A percentile compares a stretch with the other conserved stretches of the same genome.
These are phyloP conservation scores for Xestia xanthographa DNA, from an alignment of 2,888 invertebrate species.

Conservation along the genomic window DNA sequence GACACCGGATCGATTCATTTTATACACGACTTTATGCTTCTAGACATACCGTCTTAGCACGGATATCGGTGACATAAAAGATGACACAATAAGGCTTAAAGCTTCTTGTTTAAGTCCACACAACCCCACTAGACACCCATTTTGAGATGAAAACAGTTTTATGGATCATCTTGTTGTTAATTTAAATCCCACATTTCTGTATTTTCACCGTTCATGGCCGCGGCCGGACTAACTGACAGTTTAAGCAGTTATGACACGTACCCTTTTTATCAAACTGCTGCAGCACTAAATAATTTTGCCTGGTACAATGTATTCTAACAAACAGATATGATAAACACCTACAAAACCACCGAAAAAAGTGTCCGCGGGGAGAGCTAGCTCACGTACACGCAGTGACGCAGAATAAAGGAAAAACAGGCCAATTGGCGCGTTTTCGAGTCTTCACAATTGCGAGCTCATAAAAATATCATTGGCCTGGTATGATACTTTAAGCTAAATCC, in stretches of 20 bases:
- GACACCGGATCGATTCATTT: constrained; percentile 58
- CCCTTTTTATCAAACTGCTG: constrained; percentile 40
- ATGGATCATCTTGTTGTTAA: constrained; percentile 23
- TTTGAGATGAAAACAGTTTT: constrained; percentile 29
- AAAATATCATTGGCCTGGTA: too few relatives aligned
- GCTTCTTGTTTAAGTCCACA: constrained; percentile 24
- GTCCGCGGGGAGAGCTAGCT: too few relatives aligned
- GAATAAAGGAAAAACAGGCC: too few relatives aligned
- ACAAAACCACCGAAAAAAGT: too few relatives aligned
- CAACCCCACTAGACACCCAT: not conserved
- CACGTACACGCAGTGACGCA: too few relatives aligned
- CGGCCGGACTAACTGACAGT: constrained; percentile 32
- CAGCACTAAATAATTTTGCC: constrained; percentile 30
- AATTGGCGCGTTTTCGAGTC: too few relatives aligned
- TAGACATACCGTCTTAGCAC: constrained; percentile 33
- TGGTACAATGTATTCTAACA: too few relatives aligned
- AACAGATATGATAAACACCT: too few relatives aligned
- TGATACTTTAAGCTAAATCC: constrained; percentile 22
- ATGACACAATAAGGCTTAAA: constrained; percentile 38
- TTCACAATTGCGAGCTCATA: too few relatives aligned
- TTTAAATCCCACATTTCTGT: constrained; percentile 32
- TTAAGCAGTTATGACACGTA: constrained; percentile 37
- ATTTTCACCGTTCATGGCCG: constrained; percentile 2
- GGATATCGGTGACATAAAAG: constrained; percentile 32
- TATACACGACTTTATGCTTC: constrained; percentile 56